Conservation (phyloP, 2,888 invertebrate genomes). For the Cylindroiulus punctatus region DNA sequence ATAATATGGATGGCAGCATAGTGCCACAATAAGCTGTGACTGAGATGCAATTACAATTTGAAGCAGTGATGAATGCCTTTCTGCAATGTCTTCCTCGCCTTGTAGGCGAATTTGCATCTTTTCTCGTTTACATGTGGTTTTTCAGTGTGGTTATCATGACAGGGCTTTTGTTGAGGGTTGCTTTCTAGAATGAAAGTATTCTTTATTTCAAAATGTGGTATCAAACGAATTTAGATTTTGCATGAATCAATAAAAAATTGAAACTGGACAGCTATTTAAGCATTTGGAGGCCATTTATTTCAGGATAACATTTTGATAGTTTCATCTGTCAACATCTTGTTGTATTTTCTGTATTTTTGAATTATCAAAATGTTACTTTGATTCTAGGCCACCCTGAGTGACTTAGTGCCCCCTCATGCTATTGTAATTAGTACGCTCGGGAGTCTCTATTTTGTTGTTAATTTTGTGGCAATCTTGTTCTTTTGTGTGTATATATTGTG, state of each 20-base stretch:
- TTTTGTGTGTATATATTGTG: conserved; percentile 27
- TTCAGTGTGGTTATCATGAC: neutral
- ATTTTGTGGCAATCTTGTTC: conserved; percentile 30
- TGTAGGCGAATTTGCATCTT: neutral
- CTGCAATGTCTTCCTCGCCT: conserved; percentile 30
- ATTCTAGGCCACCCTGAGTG: conserved; percentile 13
- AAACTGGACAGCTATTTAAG: too few species aligned
- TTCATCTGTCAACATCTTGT: too few species aligned
- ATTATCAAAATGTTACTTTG: neutral
- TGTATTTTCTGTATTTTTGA: too few species aligned
- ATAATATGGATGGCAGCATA: neutral
- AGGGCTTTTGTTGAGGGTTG: neutral
- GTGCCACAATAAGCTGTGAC: neutral
- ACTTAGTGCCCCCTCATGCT: neutral
- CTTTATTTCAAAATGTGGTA: neutral
- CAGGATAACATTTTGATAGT: too few species aligned
- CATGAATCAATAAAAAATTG: neutral
- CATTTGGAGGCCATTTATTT: too few species aligned
- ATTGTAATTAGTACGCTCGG: conserved; percentile 29
- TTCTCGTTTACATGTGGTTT: neutral
- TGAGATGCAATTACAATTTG: neutral
- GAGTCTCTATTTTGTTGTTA: neutral
- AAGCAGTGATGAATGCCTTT: neutral
- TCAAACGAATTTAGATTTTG: neutral
- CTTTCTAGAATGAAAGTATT: neutral